A percentile compares a stretch with the other conserved stretches of the same genome.
Evolutionary conservation across 2,797 vertebrate species (phyloP).

Genomic region (Sandelia bainsii): DNA sequence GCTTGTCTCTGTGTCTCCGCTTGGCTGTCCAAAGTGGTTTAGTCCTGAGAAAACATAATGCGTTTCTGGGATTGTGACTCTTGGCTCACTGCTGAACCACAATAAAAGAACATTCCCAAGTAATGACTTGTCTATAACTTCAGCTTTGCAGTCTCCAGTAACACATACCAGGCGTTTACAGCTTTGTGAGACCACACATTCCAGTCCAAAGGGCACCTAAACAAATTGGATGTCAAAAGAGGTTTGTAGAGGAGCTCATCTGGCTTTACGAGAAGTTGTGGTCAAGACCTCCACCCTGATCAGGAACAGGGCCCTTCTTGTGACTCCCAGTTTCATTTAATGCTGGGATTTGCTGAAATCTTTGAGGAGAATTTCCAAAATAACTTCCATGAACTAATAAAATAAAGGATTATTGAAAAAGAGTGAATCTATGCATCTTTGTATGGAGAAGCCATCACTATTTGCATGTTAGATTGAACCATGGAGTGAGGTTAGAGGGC

Average conservation of each 20-base stretch:
- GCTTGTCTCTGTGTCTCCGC: constrained; percentile 19
- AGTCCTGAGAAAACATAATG: constrained; percentile 41
- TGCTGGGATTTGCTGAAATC: constrained; percentile 17
- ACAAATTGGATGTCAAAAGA: constrained; percentile 63
- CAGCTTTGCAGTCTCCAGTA: constrained; percentile 37
- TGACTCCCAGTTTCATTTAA: constrained; percentile 65
- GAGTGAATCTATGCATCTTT: no score
- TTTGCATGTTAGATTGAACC: not conserved
- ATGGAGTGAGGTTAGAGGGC: constrained; percentile 10
- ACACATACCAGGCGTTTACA: constrained; percentile 70
- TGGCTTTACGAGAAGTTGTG: constrained; percentile 65
- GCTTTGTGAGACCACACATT: constrained; percentile 68
- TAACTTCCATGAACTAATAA: constrained; percentile 14
- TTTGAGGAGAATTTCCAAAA: constrained; percentile 34
- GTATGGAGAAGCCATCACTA: no score
- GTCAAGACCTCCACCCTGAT: constrained; percentile 62
- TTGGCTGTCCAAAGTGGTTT: constrained; percentile 28
- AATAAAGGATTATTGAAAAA: no score
- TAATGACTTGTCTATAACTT: constrained; percentile 44
- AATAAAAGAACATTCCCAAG: constrained; percentile 56
- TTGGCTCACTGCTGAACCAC: constrained; percentile 60
- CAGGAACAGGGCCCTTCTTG: constrained; percentile 44
- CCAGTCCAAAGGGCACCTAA: constrained; percentile 66
- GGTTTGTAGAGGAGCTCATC: constrained; percentile 46
- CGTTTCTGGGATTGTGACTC: constrained; percentile 39